Base-by-base conservation (phyloP, 1,140 invertebrate genomes). In the Drosophila yakuba region DNA sequence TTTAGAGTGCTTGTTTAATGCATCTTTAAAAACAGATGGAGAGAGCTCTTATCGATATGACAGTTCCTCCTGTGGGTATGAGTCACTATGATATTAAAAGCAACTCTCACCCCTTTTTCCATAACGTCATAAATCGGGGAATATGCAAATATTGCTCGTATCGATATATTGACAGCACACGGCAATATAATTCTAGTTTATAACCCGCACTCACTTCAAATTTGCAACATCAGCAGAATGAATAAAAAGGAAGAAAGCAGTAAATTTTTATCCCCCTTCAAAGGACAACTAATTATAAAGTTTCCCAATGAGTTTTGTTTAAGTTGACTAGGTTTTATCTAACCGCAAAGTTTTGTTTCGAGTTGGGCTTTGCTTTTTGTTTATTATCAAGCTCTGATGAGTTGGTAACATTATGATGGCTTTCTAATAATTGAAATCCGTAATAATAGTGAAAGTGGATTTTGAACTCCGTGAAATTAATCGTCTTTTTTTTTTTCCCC, bases 131-230 rank as follows among this genome's bases (percentile, higher is more conserved):
- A 57, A 50, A 45, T 64, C 64, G 67, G 48, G 67, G 38, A 62
- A 84, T 74, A 85, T 85, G 81, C 74, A 78, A 80, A 86, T 85
- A 69, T 74, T 48, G 17, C 50, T n/a, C 66, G 43, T 77, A 63
- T 78, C 82, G 86, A 80, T 74, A 71, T 66, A 81, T 85, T 86
- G 82, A 81, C 74, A 71, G 56, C 55, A 52, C 56, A 63, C 59
- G 60, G 52, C 54, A 63, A 60, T 45, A 66, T 51, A 63, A 57
- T 80, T 60, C 64, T 85, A 85, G 80, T 77, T 80, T 85, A 84
- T 84, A 62, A 61, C 73, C 51, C 64, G 51, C 73, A 84, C 58
- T 69, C 59, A 45, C 55, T 61, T 57, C 15, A 35, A 41, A 57
- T 44, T n/a, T 58, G 66, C 74, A 52, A 38, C 41, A 44, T 77